Percentiles rank a stretch among this genome's conserved stretches.
Evolutionary conservation across 1,140 invertebrate genomes (phyloP).

Genomic region (Achatina immaculata): DNA sequence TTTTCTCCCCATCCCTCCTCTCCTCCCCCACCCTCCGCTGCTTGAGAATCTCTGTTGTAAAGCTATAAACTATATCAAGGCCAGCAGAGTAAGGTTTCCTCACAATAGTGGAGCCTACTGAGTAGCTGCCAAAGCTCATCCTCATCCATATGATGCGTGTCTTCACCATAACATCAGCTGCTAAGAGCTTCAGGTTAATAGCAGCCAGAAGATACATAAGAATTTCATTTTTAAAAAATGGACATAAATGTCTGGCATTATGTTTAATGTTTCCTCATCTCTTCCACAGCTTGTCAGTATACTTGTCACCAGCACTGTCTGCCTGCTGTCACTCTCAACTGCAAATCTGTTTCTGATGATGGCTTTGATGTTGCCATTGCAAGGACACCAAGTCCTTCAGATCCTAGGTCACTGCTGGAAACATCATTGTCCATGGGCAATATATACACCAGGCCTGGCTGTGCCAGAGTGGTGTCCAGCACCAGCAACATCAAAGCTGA

Average conservation of each 20-base stretch:
- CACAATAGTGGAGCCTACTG: no score
- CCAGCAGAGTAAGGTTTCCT: no score
- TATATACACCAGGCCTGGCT: constrained; percentile 40
- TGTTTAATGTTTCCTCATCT: constrained; percentile 34
- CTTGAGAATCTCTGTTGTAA: no score
- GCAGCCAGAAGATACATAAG: no score
- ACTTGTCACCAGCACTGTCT: constrained; percentile 74
- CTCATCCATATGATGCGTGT: no score
- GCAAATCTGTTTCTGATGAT: constrained; percentile 60
- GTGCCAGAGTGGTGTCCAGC: constrained; percentile 39
- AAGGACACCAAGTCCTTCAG: constrained; percentile 39
- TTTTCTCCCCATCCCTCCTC: background rate
- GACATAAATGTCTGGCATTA: no score
- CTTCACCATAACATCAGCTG: no score
- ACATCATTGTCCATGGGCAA: constrained; percentile 48
- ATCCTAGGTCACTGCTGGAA: constrained; percentile 49
- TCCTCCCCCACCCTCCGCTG: background rate
- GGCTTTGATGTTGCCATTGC: background rate
- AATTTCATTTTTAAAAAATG: no score
- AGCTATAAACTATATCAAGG: no score
- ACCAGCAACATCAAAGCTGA: no score
- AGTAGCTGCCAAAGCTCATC: no score
- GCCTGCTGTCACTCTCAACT: constrained; percentile 73
- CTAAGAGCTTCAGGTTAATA: no score
- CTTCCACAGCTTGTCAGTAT: constrained; percentile 73